phyloP scores from a whole-genome alignment of 2,888 invertebrate species.

The Watsonalla cultraria region DNA sequence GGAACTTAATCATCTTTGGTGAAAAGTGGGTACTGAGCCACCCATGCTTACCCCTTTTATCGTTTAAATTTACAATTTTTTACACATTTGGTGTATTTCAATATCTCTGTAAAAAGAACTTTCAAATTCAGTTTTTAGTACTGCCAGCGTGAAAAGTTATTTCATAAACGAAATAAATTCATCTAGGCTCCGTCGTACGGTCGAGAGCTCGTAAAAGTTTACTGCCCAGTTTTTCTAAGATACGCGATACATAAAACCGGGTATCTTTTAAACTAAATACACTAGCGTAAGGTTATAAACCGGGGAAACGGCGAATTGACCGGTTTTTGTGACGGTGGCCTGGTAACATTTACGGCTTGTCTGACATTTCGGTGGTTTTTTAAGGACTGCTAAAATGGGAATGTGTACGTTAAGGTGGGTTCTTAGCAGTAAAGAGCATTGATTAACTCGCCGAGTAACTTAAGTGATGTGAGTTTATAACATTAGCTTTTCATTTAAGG shows the following conservation, averaged over 20 bases:
- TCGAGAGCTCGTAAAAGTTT: conserved; percentile 9
- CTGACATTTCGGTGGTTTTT: conserved; percentile 3
- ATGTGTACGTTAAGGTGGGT: neutral
- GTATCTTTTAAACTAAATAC: conserved; percentile 8
- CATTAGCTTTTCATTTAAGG: too few species aligned
- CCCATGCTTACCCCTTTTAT: too few species aligned
- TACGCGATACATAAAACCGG: conserved; percentile 8
- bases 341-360: neutral
- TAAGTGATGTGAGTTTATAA: too few species aligned
- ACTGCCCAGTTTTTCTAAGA: conserved; percentile 10
- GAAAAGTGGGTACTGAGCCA: too few species aligned
- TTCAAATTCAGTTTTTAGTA: neutral
- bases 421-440: too few species aligned
- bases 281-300: neutral
- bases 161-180: conserved; percentile 8
- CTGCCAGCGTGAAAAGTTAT: neutral
- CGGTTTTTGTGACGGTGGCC: neutral
- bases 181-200: neutral
- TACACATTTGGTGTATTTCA: too few species aligned
- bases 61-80: too few species aligned
- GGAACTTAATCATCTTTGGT: too few species aligned
- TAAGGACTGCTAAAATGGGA: neutral
- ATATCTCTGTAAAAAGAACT: neutral
- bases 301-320: neutral
- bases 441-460: neutral